A percentile compares a stretch with the other conserved stretches of the same genome.
phyloP scores from a whole-genome alignment of 2,797 vertebrate genomes.

The Amniataba percoides region DNA sequence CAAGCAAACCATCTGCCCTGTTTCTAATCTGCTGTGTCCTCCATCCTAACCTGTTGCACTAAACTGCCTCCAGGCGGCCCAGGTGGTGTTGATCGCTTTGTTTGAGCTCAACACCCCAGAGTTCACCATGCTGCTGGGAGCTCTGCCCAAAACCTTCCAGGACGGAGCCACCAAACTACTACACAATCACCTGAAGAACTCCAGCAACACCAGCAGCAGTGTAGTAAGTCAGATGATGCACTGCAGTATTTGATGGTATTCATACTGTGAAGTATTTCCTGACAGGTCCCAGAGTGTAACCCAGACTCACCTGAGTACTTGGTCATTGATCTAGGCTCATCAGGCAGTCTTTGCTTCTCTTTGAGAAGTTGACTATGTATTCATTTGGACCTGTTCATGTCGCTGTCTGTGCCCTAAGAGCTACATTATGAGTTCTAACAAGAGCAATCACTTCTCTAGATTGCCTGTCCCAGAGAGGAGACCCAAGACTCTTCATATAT shows the following conservation, averaged over 20 bases:
- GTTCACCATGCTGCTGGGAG: constrained; percentile 98
- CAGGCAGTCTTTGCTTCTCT: background rate
- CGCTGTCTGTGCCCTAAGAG: too few species aligned
- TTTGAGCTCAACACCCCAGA: constrained; percentile 98
- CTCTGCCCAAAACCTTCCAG: constrained; percentile 99
- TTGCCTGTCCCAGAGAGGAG: background rate
- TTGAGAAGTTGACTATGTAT: background rate
- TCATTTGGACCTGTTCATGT: too few species aligned
- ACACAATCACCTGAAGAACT: constrained; percentile 97
- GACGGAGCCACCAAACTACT: constrained; percentile 98
- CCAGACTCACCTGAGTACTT: background rate
- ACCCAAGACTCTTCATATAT: background rate
- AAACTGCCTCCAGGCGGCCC: constrained; percentile 89
- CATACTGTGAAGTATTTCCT: background rate
- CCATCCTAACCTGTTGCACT: constrained; percentile 18
- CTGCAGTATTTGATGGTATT: background rate
- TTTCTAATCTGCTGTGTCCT: background rate
- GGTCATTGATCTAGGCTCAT: background rate
- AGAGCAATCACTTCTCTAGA: background rate
- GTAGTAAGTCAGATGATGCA: constrained; percentile 83
- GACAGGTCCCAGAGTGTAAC: background rate
- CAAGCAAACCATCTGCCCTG: constrained; percentile 8
- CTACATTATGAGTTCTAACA: background rate
- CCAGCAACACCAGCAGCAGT: constrained; percentile 90
- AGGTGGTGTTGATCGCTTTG: constrained; percentile 95